Base-by-base conservation (phyloP, 2,113 vertebrate genomes). In the Neogale vison region DNA sequence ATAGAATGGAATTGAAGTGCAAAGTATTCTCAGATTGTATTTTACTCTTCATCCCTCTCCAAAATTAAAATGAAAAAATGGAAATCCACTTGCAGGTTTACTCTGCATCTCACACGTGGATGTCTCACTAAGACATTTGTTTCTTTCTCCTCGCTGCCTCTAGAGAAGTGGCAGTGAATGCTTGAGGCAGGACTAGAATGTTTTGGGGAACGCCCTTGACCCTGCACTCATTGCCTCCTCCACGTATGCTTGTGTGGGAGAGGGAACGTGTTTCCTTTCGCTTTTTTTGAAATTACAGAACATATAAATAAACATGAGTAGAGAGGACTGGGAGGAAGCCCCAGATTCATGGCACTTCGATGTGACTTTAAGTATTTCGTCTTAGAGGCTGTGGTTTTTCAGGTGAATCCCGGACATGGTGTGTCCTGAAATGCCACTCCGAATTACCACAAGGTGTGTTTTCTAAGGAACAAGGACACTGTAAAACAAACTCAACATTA, bases 41-140 rank as follows among this genome's bases (percentile, higher is more conserved):
- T 52, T 63, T 47, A 15, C 55, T 39, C 52, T 89, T 39, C 23
- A 57, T 96, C 45, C 50, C 69, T n/a, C 76, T 89, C 77, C 11
- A 29, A 93, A 89, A 85, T 63, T 45, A 69, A 31, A 79, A 61
- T 26, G 24, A 61, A 61, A 26, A 71, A 71, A 57, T 9, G 21
- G 21, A 86, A 82, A 47, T 65, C 36, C 36, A 7, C 1, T 7
- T 20, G 18, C 0, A 3, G 18, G 9, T 13, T 36, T 39, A 55
- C 21, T n/a, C 45, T 52, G 1, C 34, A 52, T 20, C 42, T 47
- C 34, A 15, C 1, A 1, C 0, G 0, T 34, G 69, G 45, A 11
- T 15, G 2, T 26, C 17, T 61, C 45, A 20, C 9, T 18, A 20
- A 9, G 23, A 39, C 26, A 47, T 69, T 57, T 2, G 0, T 20